Evolutionary conservation across 2,888 invertebrate species (phyloP).

Genomic region (Drosophila incognita): DNA sequence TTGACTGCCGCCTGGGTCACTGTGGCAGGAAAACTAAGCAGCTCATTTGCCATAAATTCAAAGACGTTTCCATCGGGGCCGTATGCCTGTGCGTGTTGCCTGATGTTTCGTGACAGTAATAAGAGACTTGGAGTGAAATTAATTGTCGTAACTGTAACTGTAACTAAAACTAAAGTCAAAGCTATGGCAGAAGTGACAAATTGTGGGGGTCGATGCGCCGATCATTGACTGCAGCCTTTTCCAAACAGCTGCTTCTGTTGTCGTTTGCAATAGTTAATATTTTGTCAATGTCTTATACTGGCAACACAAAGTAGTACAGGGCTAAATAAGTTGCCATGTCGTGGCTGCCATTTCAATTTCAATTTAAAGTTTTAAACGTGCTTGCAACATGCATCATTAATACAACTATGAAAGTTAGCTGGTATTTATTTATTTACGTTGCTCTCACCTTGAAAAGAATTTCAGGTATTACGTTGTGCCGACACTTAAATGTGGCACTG

Average conservation of each 20-base stretch:
- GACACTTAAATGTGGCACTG: conserved; percentile 90
- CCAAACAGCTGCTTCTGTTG: conserved; percentile 15
- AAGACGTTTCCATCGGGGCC: conserved; percentile 52
- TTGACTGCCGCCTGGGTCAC: conserved; percentile 31
- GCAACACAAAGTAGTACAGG: conserved; percentile 57
- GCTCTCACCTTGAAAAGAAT: conserved; percentile 91
- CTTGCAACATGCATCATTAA: conserved; percentile 19
- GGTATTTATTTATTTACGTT: conserved; percentile 6
- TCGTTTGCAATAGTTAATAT: neutral
- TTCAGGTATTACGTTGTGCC: conserved; percentile 90
- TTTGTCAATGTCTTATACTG: conserved; percentile 8
- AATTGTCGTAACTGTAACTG: conserved; percentile 69
- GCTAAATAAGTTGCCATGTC: conserved; percentile 50
- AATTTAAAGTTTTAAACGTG: conserved; percentile 43
- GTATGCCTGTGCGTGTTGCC: conserved; percentile 67
- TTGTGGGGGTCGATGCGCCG: conserved; percentile 6
- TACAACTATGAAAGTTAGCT: conserved; percentile 11
- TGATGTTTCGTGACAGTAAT: conserved; percentile 74
- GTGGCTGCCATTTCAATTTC: conserved; percentile 57
- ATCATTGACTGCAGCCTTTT: conserved; percentile 29
- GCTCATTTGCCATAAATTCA: conserved; percentile 67
- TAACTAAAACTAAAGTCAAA: conserved; percentile 20
- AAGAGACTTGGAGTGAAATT: conserved; percentile 74
- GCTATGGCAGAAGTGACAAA: conserved; percentile 47
- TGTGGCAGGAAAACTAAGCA: conserved; percentile 51